A percentile compares a stretch with the other conserved stretches of the same genome.
Evolutionary conservation across 1,140 invertebrate species (phyloP).

Genomic region (Notospermus geniculatus): DNA sequence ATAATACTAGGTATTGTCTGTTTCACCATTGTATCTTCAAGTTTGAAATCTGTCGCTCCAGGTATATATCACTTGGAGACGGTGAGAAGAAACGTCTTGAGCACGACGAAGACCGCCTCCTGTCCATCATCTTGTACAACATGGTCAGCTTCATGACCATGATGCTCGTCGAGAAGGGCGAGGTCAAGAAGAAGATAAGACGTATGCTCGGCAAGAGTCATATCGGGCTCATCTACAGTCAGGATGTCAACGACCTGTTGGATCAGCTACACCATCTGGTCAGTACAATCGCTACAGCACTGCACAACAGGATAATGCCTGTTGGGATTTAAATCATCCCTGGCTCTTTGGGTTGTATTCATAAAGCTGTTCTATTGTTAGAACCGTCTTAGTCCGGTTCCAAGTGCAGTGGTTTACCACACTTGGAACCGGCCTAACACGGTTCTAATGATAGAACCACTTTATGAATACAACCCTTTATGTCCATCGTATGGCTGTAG

Average conservation of each 20-base stretch:
- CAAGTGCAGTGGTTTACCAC: too few relatives aligned
- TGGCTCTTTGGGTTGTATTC: too few relatives aligned
- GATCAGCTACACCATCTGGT: constrained; percentile 94
- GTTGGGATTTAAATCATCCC: too few relatives aligned
- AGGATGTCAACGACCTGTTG: constrained; percentile 93
- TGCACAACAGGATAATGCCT: too few relatives aligned
- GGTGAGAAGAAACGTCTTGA: constrained; percentile 93
- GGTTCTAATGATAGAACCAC: too few relatives aligned
- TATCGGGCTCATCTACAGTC: constrained; percentile 94
- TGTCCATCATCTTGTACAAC: constrained; percentile 96
- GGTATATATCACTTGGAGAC: constrained; percentile 89
- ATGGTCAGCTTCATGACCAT: constrained; percentile 94
- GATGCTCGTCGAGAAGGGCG: constrained; percentile 82
- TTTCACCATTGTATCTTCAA: background rate
- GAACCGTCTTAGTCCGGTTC: too few relatives aligned
- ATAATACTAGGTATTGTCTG: too few relatives aligned
- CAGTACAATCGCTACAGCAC: too few relatives aligned
- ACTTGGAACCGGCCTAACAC: too few relatives aligned
- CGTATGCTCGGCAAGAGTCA: constrained; percentile 95
- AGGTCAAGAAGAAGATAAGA: constrained; percentile 88
- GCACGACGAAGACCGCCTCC: constrained; percentile 94
- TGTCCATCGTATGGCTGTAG: too few relatives aligned
- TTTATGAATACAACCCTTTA: too few relatives aligned
- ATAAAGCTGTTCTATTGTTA: too few relatives aligned
- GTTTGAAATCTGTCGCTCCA: constrained; percentile 34